Percentiles rank a stretch among this genome's conserved stretches.
Evolutionary conservation across 2,888 invertebrate genomes (phyloP).

Genomic region (Megamerina dolium): DNA sequence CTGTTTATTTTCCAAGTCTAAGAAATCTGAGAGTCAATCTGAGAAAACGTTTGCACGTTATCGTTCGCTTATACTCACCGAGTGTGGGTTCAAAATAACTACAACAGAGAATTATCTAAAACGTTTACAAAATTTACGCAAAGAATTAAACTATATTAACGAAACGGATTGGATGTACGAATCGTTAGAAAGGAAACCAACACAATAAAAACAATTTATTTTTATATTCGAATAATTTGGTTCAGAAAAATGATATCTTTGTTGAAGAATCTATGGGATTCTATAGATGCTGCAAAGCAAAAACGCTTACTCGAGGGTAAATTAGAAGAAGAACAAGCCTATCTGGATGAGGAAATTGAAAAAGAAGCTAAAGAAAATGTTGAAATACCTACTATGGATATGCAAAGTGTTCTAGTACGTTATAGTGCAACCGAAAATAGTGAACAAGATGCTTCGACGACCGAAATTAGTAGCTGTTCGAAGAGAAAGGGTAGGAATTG

Average conservation of each 20-base stretch:
- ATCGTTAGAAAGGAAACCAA: conserved; percentile 55
- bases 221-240: not conserved
- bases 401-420: conserved; percentile 16
- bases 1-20: conserved; percentile 8
- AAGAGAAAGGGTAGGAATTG: conserved; percentile 28
- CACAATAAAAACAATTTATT: conserved; percentile 18
- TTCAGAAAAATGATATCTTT: conserved; percentile 50
- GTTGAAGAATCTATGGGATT: conserved; percentile 47
- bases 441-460: not conserved
- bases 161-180: conserved; percentile 78
- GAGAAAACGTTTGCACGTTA: conserved; percentile 36
- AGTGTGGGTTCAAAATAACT: conserved; percentile 49
- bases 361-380: conserved; percentile 21
- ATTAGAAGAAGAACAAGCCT: conserved; percentile 48
- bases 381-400: conserved; percentile 1
- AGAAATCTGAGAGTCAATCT: conserved; percentile 21
- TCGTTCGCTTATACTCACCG: conserved; percentile 33
- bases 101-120: conserved; percentile 65
- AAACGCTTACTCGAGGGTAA: conserved; percentile 41
- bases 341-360: conserved; percentile 44
- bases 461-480: conserved; percentile 21
- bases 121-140: conserved; percentile 63
- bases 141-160: conserved; percentile 71
- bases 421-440: conserved; percentile 1
- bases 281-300: conserved; percentile 37